Evolutionary conservation across 2,888 invertebrate genomes (phyloP), one percentile per base, ranked within the genome.

Genomic region (Leptopilina syphax): DNA sequence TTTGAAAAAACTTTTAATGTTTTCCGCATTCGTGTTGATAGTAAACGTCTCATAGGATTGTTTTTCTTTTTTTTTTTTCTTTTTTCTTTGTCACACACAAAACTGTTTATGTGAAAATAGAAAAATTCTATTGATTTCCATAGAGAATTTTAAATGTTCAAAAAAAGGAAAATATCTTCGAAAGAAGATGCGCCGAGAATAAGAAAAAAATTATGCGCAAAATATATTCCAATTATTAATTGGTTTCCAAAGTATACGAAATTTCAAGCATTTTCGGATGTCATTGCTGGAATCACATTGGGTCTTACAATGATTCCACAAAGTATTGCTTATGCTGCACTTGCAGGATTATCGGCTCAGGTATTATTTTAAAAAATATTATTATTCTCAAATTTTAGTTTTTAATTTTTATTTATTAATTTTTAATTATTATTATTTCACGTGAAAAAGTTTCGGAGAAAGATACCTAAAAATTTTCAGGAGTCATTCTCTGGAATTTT

Each of bases 301-400:
- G 98, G 98, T 0, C 93, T 98, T 77, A 98, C 98, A 5, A 95
- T 98, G 90, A 97, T 98, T 87, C 98, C 98, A 6, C 98, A 98
- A 92, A 97, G 97, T 86, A 96, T 98, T 87, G 98, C 98, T 13
- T 98, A 98, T 92, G 98, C 98, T 60, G 93, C 96, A 76, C 93
- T 98, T 70, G 98, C 98, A 12, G 96, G 96, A 70, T 93, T 98
- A 77, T 95, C 96, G 24, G 95, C 98, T 47, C 96, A 98, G 92
- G 94, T 94, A 90, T 82, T 41, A 54, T 73, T 10, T 44, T 78
- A 1, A 34, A 34, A 2, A 34, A 34, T 34, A 34, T 34, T 18
- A 18, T 34, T 34, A 34, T 2, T 34, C 34, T 34, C 3, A 1
- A 34, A 34, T 34, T 34, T 34, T 3, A 3, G 34, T 3, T 34